These are phyloP conservation scores for Scartelaos histophorus DNA, from an alignment of 2,113 vertebrate species.

Conservation along the genomic window DNA sequence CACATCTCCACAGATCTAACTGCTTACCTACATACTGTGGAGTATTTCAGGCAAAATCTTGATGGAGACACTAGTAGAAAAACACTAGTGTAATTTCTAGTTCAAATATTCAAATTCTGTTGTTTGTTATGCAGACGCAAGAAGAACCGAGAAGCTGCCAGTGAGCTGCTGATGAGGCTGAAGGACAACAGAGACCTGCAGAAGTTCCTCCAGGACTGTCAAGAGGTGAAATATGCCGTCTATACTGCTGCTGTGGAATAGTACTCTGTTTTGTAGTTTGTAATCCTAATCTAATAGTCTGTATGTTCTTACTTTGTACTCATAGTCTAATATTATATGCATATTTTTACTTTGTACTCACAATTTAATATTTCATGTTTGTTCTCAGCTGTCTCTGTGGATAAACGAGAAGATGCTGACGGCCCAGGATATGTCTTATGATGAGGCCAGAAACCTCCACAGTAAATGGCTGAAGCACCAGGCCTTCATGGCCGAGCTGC, in stretches of 20 bases:
- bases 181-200: slow-evolving; percentile 98
- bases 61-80: too few relatives aligned
- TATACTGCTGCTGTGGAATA: too few relatives aligned
- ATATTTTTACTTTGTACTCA: neutral
- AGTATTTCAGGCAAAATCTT: too few relatives aligned
- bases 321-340: neutral
- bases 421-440: slow-evolving; percentile 97
- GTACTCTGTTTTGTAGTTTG: too few relatives aligned
- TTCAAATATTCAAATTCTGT: neutral
- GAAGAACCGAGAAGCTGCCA: slow-evolving; percentile 93
- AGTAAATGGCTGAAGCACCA: slow-evolving; percentile 97
- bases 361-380: neutral
- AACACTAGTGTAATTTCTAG: neutral
- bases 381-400: slow-evolving; percentile 89
- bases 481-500: slow-evolving; percentile 95
- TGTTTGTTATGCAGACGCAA: slow-evolving; percentile 79
- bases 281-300: neutral
- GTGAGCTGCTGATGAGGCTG: slow-evolving; percentile 88
- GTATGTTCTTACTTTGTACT: neutral
- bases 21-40: too few relatives aligned
- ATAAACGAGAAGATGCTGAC: slow-evolving; percentile 99
- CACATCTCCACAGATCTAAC: too few relatives aligned
- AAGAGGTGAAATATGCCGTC: slow-evolving; percentile 81
- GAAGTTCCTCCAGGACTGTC: slow-evolving; percentile 96
- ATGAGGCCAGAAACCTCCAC: slow-evolving; percentile 97